phyloP scores from a whole-genome alignment of 2,888 invertebrate genomes.

The Crioceris asparagi region DNA sequence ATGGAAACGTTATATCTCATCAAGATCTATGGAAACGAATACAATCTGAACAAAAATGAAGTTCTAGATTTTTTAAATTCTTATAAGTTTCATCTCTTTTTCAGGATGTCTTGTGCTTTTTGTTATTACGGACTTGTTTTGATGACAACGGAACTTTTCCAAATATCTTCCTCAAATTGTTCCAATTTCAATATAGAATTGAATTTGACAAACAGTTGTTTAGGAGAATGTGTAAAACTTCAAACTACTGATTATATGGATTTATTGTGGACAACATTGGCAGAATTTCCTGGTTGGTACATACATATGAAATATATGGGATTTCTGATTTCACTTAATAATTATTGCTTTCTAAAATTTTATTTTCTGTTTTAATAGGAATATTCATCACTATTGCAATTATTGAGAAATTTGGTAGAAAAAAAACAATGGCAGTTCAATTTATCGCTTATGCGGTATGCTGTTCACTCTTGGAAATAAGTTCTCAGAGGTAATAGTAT shows the following conservation, averaged over 20 bases:
- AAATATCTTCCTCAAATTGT: conserved; percentile 44
- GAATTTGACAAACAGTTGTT: conserved; percentile 43
- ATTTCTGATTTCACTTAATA: too few species aligned
- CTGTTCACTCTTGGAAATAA: conserved; percentile 62
- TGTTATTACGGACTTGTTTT: conserved; percentile 91
- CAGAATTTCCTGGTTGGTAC: conserved; percentile 79
- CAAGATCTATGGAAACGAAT: not conserved
- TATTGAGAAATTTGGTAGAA: conserved; percentile 82
- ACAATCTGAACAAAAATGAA: not conserved
- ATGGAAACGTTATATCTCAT: not conserved
- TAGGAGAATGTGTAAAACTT: conserved; percentile 58
- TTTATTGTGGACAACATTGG: conserved; percentile 84
- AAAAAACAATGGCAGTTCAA: conserved; percentile 89
- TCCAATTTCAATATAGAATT: conserved; percentile 25
- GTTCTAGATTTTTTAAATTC: too few species aligned
- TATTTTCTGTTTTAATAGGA: conserved; percentile 53
- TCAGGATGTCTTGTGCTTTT: conserved; percentile 85
- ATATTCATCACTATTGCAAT: conserved; percentile 81
- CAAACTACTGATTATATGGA: conserved; percentile 86
- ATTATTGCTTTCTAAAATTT: too few species aligned
- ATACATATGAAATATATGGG: too few species aligned
- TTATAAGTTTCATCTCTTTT: conserved; percentile 4
- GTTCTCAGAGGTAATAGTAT: conserved; percentile 60
- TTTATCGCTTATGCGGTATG: conserved; percentile 74
- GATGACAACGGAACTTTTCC: conserved; percentile 89